Base-by-base conservation (phyloP, 2,797 vertebrate species). In the Mus caroli region DNA sequence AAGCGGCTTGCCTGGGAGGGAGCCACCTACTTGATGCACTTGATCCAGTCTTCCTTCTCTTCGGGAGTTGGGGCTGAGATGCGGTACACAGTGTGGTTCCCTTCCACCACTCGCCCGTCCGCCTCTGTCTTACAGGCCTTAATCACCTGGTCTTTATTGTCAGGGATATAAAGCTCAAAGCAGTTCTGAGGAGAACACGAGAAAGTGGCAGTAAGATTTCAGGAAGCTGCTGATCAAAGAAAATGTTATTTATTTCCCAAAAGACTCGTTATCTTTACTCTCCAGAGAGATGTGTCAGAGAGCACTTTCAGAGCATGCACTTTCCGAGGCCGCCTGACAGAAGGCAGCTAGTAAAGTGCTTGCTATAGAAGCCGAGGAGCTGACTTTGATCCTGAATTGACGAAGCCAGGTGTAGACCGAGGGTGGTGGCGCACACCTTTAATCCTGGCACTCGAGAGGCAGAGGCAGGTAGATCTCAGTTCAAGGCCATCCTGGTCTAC, bases 71-170 rank as follows among this genome's bases (percentile, higher is more conserved):
- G 99, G 14, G 99, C 99, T 0, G 99, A 99, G 97, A 99, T 99
- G 7, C 99, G 99, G 97, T 99, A 99, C 94, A 99, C 99, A 0
- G 99, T 99, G 98, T 99, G 99, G 98, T 99, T 99, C 24, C 99
- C 99, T 96, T 99, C 99, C n/a, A 99, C 99, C n/a, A 99, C 99
- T 0, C 99, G 99, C 1, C 99, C 99, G 0, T 99, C 99, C 0
- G 99, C 99, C 98, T 99, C 99, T 0, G 99, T 99, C 98, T 99
- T 99, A 84, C 99, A 99, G 0, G 99, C 99, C 97, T 99, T 99
- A 97, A 99, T 99, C 90, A 99, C 99, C 97, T 99, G 99, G 97
- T 99, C 99, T 94, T 99, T 99, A 97, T 99, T 99, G 98, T 99
- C 99, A 0, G 99, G 99, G 94, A 99, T 99, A 97, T 99, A 99